Conservation (phyloP, 2,888 invertebrate species). For the Caenorhabditis sp. region DNA sequence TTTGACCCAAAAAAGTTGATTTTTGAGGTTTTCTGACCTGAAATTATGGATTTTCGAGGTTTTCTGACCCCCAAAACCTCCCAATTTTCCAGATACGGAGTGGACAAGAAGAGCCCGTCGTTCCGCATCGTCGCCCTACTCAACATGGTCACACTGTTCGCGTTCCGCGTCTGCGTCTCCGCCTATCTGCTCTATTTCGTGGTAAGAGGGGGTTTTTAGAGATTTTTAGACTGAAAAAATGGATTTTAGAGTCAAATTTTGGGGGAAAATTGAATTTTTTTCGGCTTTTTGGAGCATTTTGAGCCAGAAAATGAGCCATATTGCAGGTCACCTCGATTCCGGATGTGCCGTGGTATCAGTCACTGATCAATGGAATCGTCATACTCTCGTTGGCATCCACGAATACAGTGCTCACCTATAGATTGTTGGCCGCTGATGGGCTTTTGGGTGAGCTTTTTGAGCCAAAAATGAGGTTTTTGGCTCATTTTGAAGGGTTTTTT, state of each 20-base stretch:
- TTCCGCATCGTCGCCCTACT: constrained; percentile 81
- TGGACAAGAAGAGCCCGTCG: constrained; percentile 75
- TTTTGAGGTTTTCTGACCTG: no score
- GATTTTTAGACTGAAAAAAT: no score
- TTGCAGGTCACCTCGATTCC: constrained; percentile 65
- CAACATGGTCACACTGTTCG: constrained; percentile 80
- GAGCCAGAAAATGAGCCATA: not conserved
- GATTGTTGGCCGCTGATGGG: constrained; percentile 82
- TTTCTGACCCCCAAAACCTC: no score
- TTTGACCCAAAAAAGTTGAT: no score
- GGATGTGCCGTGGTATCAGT: constrained; percentile 72
- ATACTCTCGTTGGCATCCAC: constrained; percentile 78
- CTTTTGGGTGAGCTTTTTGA: constrained; percentile 72
- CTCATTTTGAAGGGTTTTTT: not conserved
- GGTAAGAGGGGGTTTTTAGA: constrained; percentile 41
- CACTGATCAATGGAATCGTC: constrained; percentile 73
- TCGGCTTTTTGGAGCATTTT: no score
- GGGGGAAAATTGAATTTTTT: no score
- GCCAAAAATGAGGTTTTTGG: not conserved
- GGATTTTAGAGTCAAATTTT: no score
- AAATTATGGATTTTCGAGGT: no score
- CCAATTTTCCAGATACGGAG: constrained; percentile 67
- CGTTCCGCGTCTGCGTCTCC: constrained; percentile 80
- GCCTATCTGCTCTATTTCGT: constrained; percentile 79
- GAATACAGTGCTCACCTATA: constrained; percentile 81